Evolutionary conservation across 2,113 vertebrate species (phyloP).

Genomic region (Oncorhynchus nerka): DNA sequence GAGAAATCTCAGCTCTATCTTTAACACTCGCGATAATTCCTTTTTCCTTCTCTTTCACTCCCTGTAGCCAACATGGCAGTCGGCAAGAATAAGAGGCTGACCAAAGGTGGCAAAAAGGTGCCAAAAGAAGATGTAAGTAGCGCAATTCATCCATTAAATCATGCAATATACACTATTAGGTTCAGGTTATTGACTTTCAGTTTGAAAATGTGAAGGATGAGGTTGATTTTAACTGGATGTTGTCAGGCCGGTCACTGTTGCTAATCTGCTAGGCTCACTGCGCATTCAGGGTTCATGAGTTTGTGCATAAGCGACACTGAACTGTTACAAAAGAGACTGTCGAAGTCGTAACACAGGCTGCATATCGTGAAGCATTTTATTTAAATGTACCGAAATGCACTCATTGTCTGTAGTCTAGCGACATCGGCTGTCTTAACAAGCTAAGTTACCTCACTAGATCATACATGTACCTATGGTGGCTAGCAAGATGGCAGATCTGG

Average conservation of each 20-base stretch:
- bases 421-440: too few relatives aligned
- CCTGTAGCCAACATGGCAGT: slow-evolving; percentile 87
- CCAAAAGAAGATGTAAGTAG: slow-evolving; percentile 98
- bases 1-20: slow-evolving; percentile 44
- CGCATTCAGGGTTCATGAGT: slow-evolving; percentile 7
- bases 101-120: slow-evolving; percentile 96
- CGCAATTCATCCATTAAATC: slow-evolving; percentile 27
- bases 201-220: slow-evolving; percentile 69
- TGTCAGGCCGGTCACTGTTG: neutral
- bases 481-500: too few relatives aligned
- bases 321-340: too few relatives aligned
- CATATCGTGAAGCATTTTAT: too few relatives aligned
- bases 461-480: too few relatives aligned
- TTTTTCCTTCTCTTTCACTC: slow-evolving; percentile 79
- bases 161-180: fast-evolving
- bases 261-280: slow-evolving; percentile 21
- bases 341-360: too few relatives aligned
- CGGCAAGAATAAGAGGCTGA: slow-evolving; percentile 97
- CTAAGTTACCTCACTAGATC: too few relatives aligned
- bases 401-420: too few relatives aligned
- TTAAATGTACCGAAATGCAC: too few relatives aligned
- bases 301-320: neutral
- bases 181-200: fast-evolving
- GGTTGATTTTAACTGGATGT: slow-evolving; percentile 74
- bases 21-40: slow-evolving; percentile 81